Base-by-base conservation (phyloP, 2,113 vertebrate species). In the Aramus guarauna region DNA sequence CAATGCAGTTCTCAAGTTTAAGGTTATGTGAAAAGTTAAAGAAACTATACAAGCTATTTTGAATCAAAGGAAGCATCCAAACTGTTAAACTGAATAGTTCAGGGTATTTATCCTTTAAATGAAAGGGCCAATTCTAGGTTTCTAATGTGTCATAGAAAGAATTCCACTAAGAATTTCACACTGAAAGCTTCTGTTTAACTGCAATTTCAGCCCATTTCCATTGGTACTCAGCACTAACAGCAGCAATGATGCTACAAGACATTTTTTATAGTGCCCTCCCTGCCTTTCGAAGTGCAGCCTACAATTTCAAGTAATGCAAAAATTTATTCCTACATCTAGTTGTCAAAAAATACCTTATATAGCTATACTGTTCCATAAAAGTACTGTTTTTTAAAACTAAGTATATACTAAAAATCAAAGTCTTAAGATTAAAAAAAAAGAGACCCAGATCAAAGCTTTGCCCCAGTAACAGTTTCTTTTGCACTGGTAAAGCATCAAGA, bases 351-450 rank as follows among this genome's bases (percentile, higher is more conserved):
- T 48, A 64, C 9, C 67, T 75, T 21, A n/a, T n/a, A 62, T 16
- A 8, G 24, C 29, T 91, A 84, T 26, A 62, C 6, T 23, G 5
- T 55, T 84, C n/a, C 29, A 78, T 8, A 55, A 9, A 79, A 82
- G 15, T 29, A 59, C 9, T 41, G 11, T 2, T 15, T 66, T 89
- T 90, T 34, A 53, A 81, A 94, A 50, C 6, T 9, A 59, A 9
- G 12, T 87, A 81, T 59, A 52, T 52, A 50, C 18, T 47, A 53
- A 94, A 41, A 91, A 78, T 75, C 52, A 37, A 85, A 93, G 37
- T 45, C 18, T 41, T 58, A 63, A 78, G 64, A 94, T 82, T 41
- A 94, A 95, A 92, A 72, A 94, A 95, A 92, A 72, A 81, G 29
- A 83, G 15, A 78, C 20, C 3, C 82, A 59, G 81, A 96, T 82